Conservation (phyloP, 2,797 vertebrate species). For the Mormyrus hasselquistii region DNA sequence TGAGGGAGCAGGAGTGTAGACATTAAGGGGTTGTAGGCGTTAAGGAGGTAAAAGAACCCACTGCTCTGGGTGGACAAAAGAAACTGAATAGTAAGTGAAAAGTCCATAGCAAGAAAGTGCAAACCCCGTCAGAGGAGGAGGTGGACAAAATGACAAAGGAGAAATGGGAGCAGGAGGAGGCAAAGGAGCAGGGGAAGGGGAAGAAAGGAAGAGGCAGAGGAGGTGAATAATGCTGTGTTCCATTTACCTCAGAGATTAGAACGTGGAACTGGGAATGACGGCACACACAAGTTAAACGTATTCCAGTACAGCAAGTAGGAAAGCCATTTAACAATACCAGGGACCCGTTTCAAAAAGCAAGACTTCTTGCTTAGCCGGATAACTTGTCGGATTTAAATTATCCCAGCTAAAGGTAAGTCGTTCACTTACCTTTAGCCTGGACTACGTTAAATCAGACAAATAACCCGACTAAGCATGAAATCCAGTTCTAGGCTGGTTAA, state of each 20-base stretch:
- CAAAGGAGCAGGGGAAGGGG: background rate
- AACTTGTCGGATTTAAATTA: background rate
- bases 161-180: background rate
- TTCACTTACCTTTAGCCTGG: background rate
- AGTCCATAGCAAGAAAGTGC: background rate
- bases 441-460: background rate
- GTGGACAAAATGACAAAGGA: background rate
- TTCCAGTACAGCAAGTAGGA: background rate
- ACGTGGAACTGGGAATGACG: background rate
- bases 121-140: background rate
- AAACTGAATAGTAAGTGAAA: background rate
- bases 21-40: background rate
- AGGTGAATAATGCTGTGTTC: background rate
- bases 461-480: background rate
- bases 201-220: background rate
- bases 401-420: background rate
- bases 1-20: conserved; percentile 37
- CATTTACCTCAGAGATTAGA: background rate
- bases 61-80: background rate
- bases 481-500: background rate
- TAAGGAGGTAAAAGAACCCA: background rate
- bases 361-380: background rate
- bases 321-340: background rate
- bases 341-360: background rate
- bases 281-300: background rate